Evolutionary conservation across 2,888 invertebrate species (phyloP), one percentile per base, ranked within the genome.

Genomic region (Lycophotia porphyrea): DNA sequence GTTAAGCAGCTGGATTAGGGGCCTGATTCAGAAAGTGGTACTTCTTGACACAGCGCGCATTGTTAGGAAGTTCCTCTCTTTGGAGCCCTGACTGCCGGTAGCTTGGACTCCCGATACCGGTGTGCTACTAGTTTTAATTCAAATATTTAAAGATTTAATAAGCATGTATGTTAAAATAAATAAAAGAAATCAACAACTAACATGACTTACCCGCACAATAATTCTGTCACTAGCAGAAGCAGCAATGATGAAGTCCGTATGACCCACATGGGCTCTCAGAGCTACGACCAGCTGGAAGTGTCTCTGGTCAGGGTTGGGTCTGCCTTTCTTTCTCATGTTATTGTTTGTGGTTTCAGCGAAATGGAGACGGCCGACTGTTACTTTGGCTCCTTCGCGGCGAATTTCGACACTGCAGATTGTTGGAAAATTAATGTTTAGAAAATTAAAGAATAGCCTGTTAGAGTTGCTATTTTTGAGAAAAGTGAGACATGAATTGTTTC

Each of bases 321-420:
- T 98, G 0, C 99, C 99, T 91, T 99, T 99, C 96, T 99, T 99
- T 65, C 99, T 97, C 99, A 99, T 99, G 92, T 99, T 99, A 93
- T 99, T 99, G 90, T 99, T 98, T 0, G 99, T 99, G 0, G 99
- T 99, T 94, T 99, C 99, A 71, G 99, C 99, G 95, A 99, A 99
- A 96, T 99, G 99, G 5, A 99, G 97, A 13, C 99, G 97, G 0
- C 99, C 99, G 0, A 99, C 99, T 0, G 99, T 99, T 75, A 99
- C 98, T 93, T 99, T 99, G 1, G 98, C 98, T 69, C 99, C 98
- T 93, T 99, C 98, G 74, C 98, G 98, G 74, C 98, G 98, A 85
- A 99, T 96, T 91, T 99, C 99, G 91, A 99, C 98, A 74, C 98
- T 98, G 92, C 0, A 0, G 0, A 21, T 47, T 21, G 3, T 5